These are phyloP conservation scores for Glyphotaelius pellucidus DNA, from an alignment of 2,888 invertebrate genomes.

Conservation along the genomic window DNA sequence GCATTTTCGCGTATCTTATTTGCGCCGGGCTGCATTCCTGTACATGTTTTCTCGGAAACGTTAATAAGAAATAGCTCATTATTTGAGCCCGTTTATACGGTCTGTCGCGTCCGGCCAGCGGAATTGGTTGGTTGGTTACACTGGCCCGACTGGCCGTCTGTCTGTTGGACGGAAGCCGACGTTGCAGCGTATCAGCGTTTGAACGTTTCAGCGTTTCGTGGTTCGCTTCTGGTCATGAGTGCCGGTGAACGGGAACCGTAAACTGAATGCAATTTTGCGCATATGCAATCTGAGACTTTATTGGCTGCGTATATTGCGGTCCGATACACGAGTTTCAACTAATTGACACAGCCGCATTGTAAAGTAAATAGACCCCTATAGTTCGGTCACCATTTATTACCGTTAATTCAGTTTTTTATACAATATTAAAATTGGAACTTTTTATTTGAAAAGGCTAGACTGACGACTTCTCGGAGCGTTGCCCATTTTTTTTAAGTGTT, in stretches of 20 bases:
- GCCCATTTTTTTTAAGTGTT: background rate
- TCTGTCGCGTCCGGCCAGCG: background rate
- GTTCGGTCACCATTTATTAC: background rate
- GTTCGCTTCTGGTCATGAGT: background rate
- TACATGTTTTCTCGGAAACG: conserved; percentile 6
- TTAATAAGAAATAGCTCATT: conserved; percentile 15
- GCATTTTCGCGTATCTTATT: background rate
- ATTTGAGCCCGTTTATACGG: background rate
- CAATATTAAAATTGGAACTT: background rate
- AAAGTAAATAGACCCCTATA: background rate
- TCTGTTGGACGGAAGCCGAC: background rate
- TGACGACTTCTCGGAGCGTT: background rate
- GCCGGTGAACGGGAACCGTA: conserved; percentile 23
- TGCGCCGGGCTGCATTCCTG: background rate
- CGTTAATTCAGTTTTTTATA: background rate
- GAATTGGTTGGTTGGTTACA: background rate
- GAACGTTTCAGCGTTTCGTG: background rate
- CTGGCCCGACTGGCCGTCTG: background rate
- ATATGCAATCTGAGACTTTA: conserved; percentile 11
- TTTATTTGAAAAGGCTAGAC: background rate
- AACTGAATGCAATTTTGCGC: conserved; percentile 10
- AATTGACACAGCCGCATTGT: background rate
- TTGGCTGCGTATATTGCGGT: conserved; percentile 5
- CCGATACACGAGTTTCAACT: conserved; percentile 5
- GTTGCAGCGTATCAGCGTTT: background rate